Evolutionary conservation across 2,797 vertebrate species (phyloP).

Genomic region (Agapornis canus): DNA sequence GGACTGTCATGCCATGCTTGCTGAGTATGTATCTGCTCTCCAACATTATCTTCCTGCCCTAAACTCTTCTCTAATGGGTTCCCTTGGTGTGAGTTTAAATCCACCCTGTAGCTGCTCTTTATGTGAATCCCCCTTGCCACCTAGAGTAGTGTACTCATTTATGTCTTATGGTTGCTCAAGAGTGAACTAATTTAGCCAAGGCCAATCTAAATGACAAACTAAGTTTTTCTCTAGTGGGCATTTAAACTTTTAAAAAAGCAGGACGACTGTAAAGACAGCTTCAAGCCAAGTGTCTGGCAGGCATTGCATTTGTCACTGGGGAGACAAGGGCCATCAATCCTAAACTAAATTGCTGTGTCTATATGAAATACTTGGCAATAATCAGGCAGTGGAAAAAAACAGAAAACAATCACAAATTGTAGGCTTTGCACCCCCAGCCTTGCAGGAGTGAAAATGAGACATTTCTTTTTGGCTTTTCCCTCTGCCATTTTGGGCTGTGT

Average conservation of each 20-base stretch:
- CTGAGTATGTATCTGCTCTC: neutral
- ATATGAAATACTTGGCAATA: slow-evolving; percentile 62
- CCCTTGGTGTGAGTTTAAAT: neutral
- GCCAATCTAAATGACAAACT: slow-evolving; percentile 41
- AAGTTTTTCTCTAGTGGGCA: slow-evolving; percentile 43
- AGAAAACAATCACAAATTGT: slow-evolving; percentile 35
- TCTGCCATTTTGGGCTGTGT: neutral
- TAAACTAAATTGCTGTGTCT: slow-evolving; percentile 41
- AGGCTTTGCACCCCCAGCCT: neutral
- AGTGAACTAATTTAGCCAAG: slow-evolving; percentile 38
- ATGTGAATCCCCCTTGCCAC: neutral
- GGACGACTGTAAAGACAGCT: slow-evolving; percentile 26
- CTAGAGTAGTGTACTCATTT: neutral
- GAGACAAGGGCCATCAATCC: slow-evolving; percentile 60
- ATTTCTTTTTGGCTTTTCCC: neutral
- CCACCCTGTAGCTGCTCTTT: neutral
- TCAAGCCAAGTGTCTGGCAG: slow-evolving; percentile 51
- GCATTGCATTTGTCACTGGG: slow-evolving; percentile 52
- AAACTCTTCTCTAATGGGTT: neutral
- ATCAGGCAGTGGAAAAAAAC: slow-evolving; percentile 53
- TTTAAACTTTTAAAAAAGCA: slow-evolving; percentile 55
- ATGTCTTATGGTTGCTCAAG: neutral
- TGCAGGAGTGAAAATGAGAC: neutral
- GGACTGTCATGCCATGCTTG: neutral
- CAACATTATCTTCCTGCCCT: neutral